Evolutionary conservation across 2,113 vertebrate species (phyloP).

Genomic region (Tetrao urogallus): DNA sequence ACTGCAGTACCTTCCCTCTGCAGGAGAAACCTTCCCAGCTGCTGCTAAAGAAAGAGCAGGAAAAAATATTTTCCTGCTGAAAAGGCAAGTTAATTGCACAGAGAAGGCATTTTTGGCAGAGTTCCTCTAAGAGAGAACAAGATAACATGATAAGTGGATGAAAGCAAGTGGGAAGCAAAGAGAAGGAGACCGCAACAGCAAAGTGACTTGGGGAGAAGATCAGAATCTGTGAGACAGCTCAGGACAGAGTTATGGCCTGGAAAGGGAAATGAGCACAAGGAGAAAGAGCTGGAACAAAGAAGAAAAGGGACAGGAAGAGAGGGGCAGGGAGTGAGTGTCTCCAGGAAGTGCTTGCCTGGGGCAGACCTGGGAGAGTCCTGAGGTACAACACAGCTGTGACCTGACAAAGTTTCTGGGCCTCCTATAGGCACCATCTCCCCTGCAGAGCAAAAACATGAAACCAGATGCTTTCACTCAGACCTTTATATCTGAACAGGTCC

Average conservation of each 20-base stretch:
- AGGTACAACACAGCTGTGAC: background rate
- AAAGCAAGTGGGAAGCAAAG: background rate
- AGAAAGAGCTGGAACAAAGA: background rate
- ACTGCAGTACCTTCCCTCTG: constrained; percentile 32
- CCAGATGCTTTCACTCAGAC: background rate
- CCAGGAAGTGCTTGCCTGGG: background rate
- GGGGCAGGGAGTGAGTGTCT: background rate
- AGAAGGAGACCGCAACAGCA: background rate
- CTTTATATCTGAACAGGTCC: background rate
- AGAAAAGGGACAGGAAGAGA: background rate
- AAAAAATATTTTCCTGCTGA: constrained; percentile 41
- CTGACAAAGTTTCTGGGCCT: background rate
- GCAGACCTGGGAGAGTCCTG: background rate
- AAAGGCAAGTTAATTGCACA: background rate
- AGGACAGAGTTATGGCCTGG: background rate
- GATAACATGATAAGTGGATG: background rate
- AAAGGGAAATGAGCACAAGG: background rate
- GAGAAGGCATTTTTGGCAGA: background rate
- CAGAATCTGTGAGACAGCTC: background rate
- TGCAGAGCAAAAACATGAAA: background rate
- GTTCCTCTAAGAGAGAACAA: background rate
- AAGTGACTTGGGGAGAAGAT: background rate
- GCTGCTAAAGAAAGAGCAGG: constrained; percentile 43
- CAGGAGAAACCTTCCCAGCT: background rate
- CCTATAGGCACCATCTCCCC: background rate